Conservation (phyloP, 2,113 vertebrate species). For the Oceanites oceanicus region DNA sequence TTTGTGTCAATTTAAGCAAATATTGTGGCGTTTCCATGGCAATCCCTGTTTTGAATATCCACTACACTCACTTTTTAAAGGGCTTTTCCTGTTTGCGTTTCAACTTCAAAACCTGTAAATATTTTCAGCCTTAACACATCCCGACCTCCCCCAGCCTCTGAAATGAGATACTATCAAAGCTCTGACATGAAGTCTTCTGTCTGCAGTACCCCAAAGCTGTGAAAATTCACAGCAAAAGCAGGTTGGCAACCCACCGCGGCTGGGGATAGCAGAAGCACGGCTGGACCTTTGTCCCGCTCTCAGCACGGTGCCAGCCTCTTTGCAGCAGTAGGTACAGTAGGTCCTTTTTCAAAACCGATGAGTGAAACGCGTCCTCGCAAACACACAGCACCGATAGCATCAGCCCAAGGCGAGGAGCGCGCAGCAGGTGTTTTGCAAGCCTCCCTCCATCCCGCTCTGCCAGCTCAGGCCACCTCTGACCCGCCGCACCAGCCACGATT, state of each 20-base stretch:
- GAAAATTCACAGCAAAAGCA: not conserved
- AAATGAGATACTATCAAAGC: not conserved
- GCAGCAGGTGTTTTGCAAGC: not conserved
- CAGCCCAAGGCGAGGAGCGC: not conserved
- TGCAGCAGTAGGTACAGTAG: not conserved
- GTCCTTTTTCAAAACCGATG: not conserved
- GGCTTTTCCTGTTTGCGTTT: conserved; percentile 84
- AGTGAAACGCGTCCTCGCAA: not conserved
- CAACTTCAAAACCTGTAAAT: conserved; percentile 81
- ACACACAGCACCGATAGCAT: not conserved
- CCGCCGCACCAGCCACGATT: not conserved
- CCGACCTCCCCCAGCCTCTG: conserved; percentile 22
- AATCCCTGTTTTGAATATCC: conserved; percentile 85
- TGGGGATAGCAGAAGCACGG: not conserved
- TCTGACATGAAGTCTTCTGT: not conserved
- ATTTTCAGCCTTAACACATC: conserved; percentile 73
- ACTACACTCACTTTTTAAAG: conserved; percentile 80
- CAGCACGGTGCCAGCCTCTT: not conserved
- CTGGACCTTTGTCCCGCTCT: not conserved
- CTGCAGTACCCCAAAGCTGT: not conserved
- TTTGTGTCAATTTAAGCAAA: conserved; percentile 87
- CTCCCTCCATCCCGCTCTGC: not conserved
- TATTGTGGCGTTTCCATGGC: conserved; percentile 86
- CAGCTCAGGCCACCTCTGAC: not conserved
- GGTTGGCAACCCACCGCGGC: not conserved